These are phyloP conservation scores for Elmis aenea DNA, from an alignment of 2,888 invertebrate species.

Conservation along the genomic window DNA sequence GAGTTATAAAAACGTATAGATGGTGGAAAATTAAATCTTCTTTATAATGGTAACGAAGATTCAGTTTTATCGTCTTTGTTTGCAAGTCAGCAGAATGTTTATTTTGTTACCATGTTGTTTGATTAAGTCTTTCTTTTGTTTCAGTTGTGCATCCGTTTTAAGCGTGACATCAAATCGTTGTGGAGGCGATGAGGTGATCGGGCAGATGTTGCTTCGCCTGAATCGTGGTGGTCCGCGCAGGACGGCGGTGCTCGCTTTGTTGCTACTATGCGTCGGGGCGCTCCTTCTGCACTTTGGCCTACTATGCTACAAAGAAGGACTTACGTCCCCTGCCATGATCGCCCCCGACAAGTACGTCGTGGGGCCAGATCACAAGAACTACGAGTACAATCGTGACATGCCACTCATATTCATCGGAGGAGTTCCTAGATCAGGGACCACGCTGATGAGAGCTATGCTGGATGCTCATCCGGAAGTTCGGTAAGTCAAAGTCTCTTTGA, in stretches of 20 bases:
- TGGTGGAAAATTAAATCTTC: no score
- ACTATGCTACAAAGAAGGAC: constrained; percentile 39
- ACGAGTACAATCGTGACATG: constrained; percentile 79
- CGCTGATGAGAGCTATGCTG: constrained; percentile 95
- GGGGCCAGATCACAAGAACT: constrained; percentile 60
- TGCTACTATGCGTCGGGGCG: constrained; percentile 42
- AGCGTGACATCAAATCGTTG: no score
- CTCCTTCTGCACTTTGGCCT: constrained; percentile 46
- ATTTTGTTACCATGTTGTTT: no score
- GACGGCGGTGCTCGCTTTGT: constrained; percentile 43
- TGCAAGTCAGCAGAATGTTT: no score
- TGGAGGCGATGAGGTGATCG: constrained; percentile 15
- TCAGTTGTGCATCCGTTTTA: no score
- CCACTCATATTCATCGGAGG: constrained; percentile 97
- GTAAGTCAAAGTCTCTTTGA: constrained; percentile 43
- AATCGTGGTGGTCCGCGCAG: constrained; percentile 42
- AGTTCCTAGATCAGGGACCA: constrained; percentile 95
- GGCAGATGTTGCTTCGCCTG: constrained; percentile 42
- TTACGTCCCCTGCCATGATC: constrained; percentile 29
- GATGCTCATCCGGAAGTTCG: constrained; percentile 96
- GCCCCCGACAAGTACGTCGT: constrained; percentile 56
- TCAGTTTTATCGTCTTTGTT: no score
- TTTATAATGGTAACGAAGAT: no score
- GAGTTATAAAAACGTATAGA: no score
- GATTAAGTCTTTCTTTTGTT: no score